A percentile compares a stretch with the other conserved stretches of the same genome.
Conservation (phyloP, 2,797 vertebrate genomes). For the Glyptemys insculpta region DNA sequence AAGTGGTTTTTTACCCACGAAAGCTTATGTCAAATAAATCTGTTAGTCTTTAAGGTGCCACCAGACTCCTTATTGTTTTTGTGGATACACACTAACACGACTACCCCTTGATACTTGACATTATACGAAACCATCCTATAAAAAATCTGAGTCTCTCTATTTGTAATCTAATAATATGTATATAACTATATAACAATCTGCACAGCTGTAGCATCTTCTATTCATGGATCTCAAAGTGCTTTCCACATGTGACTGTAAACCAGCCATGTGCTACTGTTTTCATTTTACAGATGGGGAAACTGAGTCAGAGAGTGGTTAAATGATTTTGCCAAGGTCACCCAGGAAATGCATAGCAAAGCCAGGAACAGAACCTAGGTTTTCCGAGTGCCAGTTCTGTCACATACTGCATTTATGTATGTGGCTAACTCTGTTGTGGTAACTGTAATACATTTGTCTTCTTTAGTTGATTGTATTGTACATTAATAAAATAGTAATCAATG, state of each 20-base stretch:
- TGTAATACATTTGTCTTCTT: neutral
- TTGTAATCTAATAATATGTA: neutral
- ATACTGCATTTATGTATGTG: rapidly evolving
- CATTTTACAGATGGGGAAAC: neutral
- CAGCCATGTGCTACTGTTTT: neutral
- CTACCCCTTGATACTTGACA: no score
- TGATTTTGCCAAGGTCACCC: rapidly evolving
- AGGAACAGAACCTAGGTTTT: neutral
- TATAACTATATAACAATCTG: neutral
- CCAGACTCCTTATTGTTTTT: no score
- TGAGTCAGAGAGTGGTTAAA: neutral
- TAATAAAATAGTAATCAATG: neutral
- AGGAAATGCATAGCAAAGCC: rapidly evolving
- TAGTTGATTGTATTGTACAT: neutral
- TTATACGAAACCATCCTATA: neutral
- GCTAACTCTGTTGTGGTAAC: neutral
- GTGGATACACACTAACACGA: no score
- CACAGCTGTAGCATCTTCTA: neutral
- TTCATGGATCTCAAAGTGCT: neutral
- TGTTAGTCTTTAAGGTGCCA: no score
- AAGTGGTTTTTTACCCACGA: no score
- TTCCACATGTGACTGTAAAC: neutral
- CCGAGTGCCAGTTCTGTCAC: neutral
- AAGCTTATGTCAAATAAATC: no score
- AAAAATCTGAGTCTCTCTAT: neutral